Evolutionary conservation across 2,888 invertebrate genomes (phyloP), one percentile per base, ranked within the genome.

Genomic region (Dysmachus trigonus): DNA sequence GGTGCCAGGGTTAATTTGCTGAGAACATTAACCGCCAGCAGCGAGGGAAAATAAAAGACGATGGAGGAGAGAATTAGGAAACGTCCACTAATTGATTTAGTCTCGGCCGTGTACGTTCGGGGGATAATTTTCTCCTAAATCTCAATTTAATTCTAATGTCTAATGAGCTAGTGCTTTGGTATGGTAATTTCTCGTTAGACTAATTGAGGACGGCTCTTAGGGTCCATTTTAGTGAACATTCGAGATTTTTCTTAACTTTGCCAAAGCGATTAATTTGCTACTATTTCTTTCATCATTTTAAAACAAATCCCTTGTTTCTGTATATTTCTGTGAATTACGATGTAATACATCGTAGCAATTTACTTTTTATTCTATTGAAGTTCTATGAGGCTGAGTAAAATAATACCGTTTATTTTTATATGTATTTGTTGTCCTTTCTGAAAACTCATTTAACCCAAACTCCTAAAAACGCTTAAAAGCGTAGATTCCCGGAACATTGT

Each of bases 151-250:
- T 84, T 84, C 72, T 72, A 84, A 84, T 30, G 71, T 51, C 51
- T n/a, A 51, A 15, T 51, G 47, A 51, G 79, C n/a, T 51, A 79
- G 51, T 79, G 79, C 79, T 79, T 79, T 79, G 27, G 51, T 79
- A 79, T 79, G 79, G 79, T 79, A 79, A 79, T 79, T 83, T 72
- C 82, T 83, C 82, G 82, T 83, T 83, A 83, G 82, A 51, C 82
- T 83, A 83, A 83, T 83, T 83, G 82, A 83, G 71, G 72, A 27
- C 22, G 71, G 62, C 71, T 83, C 22, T 62, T 62, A 47, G 18
- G 53, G 33, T 77, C 41, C 13, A 38, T 38, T 38, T 41, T 33
- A 77, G 41, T 27, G 77, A 38, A 41, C 15, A 41, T 47, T 77
- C 22, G 27, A 27, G 77, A 35, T 77, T 18, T 77, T 15, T 77